phyloP scores from a whole-genome alignment of 1,140 invertebrate genomes.

The Cotesia glomerata region DNA sequence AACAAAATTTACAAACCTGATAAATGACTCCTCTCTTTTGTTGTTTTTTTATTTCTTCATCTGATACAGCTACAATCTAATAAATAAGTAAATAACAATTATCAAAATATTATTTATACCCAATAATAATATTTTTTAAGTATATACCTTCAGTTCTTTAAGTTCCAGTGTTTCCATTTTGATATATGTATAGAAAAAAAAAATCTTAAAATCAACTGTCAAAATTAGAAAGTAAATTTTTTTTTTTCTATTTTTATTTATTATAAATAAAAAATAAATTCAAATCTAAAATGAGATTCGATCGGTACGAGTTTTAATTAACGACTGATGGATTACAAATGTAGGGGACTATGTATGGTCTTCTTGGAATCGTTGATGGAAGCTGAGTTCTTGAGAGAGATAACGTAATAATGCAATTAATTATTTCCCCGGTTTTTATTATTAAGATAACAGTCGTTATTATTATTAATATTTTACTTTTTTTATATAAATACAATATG shows the following conservation, averaged over 20 bases:
- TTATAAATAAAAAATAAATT: background rate
- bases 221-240: no score
- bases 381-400: background rate
- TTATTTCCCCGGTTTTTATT: background rate
- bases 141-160: no score
- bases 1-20: slow-evolving; percentile 37
- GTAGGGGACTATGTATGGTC: no score
- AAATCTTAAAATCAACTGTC: no score
- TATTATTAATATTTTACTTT: no score
- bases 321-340: slow-evolving; percentile 1
- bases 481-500: no score
- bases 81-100: no score
- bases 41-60: slow-evolving; percentile 34
- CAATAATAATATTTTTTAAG: no score
- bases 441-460: background rate
- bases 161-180: no score
- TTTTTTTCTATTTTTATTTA: slow-evolving; percentile 8
- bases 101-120: no score
- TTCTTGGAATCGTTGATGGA: background rate
- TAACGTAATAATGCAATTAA: background rate
- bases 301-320: slow-evolving; percentile 1
- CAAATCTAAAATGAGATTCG: background rate
- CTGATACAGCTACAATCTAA: no score
- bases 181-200: no score
- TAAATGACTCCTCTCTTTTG: slow-evolving; percentile 42